Percentiles rank a stretch among this genome's conserved stretches.
phyloP scores from a whole-genome alignment of 2,113 vertebrate genomes.

The Cyanoderma ruficeps region DNA sequence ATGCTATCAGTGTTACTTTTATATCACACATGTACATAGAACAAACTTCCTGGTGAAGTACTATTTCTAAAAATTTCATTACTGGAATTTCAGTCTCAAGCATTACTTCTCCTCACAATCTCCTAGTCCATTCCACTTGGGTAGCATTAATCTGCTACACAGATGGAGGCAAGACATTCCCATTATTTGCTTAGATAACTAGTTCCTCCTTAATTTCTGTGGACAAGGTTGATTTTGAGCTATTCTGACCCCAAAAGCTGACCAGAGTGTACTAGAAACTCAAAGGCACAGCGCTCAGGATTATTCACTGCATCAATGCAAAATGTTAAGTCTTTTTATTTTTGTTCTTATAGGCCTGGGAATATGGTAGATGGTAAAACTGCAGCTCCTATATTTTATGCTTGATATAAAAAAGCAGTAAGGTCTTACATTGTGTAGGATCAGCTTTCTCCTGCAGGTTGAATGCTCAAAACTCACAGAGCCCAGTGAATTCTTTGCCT shows the following conservation, averaged over 20 bases:
- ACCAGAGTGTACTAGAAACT: conserved; percentile 4
- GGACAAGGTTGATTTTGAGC: conserved; percentile 52
- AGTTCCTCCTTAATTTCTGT: conserved; percentile 42
- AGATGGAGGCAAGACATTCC: conserved; percentile 35
- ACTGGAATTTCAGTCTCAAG: conserved; percentile 54
- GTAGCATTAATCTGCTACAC: conserved; percentile 53
- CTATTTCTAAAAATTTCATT: conserved; percentile 27
- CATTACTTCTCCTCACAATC: conserved; percentile 51
- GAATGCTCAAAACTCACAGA: not conserved
- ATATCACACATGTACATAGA: not conserved
- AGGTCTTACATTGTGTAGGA: not conserved
- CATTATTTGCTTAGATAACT: conserved; percentile 60
- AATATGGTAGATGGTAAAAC: not conserved
- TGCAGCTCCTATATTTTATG: not conserved
- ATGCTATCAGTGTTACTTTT: conserved; percentile 44
- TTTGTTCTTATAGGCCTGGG: not conserved
- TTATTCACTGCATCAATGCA: not conserved
- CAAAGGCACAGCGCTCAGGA: not conserved
- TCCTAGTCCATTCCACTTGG: conserved; percentile 3
- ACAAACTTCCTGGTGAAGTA: conserved; percentile 14
- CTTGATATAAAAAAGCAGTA: not conserved
- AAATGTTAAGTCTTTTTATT: not conserved
- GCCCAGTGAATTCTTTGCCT: not conserved
- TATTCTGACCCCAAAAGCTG: conserved; percentile 5
- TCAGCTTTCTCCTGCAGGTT: not conserved